Evolutionary conservation across 2,888 invertebrate species (phyloP), one percentile per base, ranked within the genome.

Genomic region (Heteromyza rotundicornis): DNA sequence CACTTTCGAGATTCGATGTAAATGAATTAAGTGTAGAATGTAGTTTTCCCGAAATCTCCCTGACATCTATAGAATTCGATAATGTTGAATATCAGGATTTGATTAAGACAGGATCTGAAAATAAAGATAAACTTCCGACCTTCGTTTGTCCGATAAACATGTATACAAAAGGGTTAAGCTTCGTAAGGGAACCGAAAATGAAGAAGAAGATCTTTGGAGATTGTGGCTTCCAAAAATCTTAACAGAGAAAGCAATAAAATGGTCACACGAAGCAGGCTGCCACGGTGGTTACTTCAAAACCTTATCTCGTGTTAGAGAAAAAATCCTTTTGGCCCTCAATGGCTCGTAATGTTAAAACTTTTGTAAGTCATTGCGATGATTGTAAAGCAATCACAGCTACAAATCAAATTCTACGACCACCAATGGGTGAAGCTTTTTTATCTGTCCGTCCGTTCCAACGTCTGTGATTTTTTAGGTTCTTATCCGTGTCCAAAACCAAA

Each of bases 301-400:
- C 10, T n/a, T 32, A 5, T 54, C 54, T 8, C 10, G 54, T 7
- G 1, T 64, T 3, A 12, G 12, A 19, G n/a, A n/a, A 49, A 35
- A 35, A 44, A n/a, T 67, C 27, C 32, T 65, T 63, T 36, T 67
- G 65, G 63, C 65, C 67, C 8, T 27, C 35, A 19, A 49, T 67
- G 47, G 19, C 22, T 10, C n/a, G 17, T 1, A 58, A 66, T 24
- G 59, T 68, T 2, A 17, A 20, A 12, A 2, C 7, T 5, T 49
- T 40, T 50, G 22, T 62, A 35, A 1, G 23, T 1, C 10, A 19
- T 2, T 59, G 63, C 24, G 17, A 23, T 2, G 19, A 36, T 1
- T 63, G 59, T 22, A 59, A 47, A 24, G 32, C 16, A 20, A 51
- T 36, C 1, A 62, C 57, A 58, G 36, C 52, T 14, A 47, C 58